Conservation (phyloP, 2,888 invertebrate genomes). For the Drosophila ustulata region DNA sequence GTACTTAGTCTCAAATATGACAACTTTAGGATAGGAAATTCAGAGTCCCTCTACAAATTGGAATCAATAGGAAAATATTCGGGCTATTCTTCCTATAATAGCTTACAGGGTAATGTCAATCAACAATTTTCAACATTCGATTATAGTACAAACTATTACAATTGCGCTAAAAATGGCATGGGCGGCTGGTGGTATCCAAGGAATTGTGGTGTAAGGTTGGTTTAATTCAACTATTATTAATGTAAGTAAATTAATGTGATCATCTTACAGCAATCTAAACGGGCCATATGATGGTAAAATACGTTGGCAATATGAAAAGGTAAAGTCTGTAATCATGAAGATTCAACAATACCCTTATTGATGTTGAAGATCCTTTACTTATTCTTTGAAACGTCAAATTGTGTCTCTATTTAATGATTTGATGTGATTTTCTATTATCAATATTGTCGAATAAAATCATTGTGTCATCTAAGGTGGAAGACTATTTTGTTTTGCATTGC, state of each 20-base stretch:
- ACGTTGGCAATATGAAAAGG: neutral
- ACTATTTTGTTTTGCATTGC: no score
- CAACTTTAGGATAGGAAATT: conserved; percentile 14
- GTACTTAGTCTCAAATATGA: neutral
- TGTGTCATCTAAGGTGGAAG: no score
- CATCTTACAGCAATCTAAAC: conserved; percentile 15
- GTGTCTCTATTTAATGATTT: no score
- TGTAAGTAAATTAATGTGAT: neutral
- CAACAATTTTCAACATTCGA: neutral
- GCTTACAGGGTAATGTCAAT: fast-evolving
- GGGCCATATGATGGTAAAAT: neutral
- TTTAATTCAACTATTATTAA: neutral
- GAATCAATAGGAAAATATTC: neutral
- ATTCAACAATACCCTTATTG: conserved; percentile 9
- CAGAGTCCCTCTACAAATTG: neutral
- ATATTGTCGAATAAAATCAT: no score
- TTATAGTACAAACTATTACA: neutral
- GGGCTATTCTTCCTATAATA: neutral
- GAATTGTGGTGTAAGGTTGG: neutral
- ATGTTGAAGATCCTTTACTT: no score
- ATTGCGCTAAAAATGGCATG: fast-evolving
- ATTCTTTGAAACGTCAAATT: no score
- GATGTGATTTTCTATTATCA: no score
- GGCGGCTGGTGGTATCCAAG: conserved; percentile 2
- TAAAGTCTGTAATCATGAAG: neutral